phyloP scores from a whole-genome alignment of 2,113 vertebrate species.

The Mormoops blainvillei region DNA sequence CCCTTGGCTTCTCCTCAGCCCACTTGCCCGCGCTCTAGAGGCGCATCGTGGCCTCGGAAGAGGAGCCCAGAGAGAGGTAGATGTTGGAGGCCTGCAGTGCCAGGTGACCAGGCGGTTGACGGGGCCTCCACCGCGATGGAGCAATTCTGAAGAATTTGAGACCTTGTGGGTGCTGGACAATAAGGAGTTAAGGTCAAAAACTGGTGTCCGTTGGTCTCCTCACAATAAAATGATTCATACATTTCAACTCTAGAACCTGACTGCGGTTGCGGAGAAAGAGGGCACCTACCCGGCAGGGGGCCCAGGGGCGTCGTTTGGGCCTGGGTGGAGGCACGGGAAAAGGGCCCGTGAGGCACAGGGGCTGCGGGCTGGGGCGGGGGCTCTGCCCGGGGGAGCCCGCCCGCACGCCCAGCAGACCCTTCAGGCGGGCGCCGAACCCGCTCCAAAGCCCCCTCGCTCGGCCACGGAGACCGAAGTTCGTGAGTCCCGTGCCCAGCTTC shows the following conservation, averaged over 20 bases:
- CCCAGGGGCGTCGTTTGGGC: neutral
- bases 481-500: neutral
- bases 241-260: neutral
- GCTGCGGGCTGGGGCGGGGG: fast-evolving
- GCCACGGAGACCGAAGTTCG: too few relatives aligned
- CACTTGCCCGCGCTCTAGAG: constrained; percentile 81
- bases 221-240: neutral
- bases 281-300: neutral
- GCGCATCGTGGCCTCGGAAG: constrained; percentile 84
- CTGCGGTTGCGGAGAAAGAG: neutral
- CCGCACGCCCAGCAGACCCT: neutral
- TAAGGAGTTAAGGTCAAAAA: neutral
- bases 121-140: constrained; percentile 46
- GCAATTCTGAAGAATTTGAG: constrained; percentile 63
- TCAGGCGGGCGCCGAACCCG: fast-evolving
- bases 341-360: fast-evolving
- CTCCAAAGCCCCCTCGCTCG: neutral
- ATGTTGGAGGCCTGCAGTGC: constrained; percentile 55
- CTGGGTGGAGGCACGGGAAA: too few relatives aligned
- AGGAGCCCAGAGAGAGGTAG: constrained; percentile 42
- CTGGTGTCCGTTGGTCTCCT: neutral
- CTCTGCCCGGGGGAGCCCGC: neutral
- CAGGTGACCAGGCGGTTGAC: constrained; percentile 56
- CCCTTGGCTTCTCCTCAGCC: constrained; percentile 80
- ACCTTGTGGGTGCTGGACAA: constrained; percentile 14